These are phyloP conservation scores for Spinibarbus caldwelli DNA, from an alignment of 2,797 vertebrate genomes.

Conservation along the genomic window DNA sequence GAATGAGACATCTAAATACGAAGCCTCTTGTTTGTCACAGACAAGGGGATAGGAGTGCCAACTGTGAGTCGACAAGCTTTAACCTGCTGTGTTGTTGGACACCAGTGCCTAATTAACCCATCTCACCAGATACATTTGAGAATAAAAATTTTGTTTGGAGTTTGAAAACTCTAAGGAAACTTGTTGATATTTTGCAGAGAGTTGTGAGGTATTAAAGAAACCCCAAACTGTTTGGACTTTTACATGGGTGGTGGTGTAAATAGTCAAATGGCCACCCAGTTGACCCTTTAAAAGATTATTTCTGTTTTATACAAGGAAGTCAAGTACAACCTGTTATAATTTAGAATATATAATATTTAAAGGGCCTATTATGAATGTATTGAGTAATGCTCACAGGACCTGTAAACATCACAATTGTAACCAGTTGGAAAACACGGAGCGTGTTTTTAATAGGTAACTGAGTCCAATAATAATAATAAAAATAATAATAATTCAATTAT, in stretches of 20 bases:
- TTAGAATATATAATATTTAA: neutral
- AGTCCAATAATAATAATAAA: neutral
- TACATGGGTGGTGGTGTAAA: neutral
- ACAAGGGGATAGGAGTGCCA: constrained; percentile 60
- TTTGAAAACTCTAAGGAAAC: neutral
- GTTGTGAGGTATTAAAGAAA: neutral
- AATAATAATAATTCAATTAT: neutral
- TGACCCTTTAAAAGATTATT: neutral
- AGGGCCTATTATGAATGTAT: neutral
- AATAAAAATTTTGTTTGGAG: neutral
- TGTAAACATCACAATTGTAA: neutral
- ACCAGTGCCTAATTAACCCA: constrained; percentile 47
- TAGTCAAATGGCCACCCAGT: neutral
- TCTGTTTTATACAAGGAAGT: neutral
- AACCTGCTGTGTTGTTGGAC: constrained; percentile 61
- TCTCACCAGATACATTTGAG: too few relatives aligned
- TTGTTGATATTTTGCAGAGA: neutral
- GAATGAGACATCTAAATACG: constrained; percentile 67
- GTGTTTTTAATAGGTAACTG: too few relatives aligned
- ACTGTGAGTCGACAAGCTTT: constrained; percentile 64
- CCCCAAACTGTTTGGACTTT: neutral
- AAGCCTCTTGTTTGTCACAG: constrained; percentile 63
- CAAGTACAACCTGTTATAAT: neutral
- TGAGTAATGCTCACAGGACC: neutral
- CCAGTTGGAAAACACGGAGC: neutral